These are phyloP conservation scores for Apodemia duryi DNA, from an alignment of 2,888 invertebrate genomes.

Conservation along the genomic window DNA sequence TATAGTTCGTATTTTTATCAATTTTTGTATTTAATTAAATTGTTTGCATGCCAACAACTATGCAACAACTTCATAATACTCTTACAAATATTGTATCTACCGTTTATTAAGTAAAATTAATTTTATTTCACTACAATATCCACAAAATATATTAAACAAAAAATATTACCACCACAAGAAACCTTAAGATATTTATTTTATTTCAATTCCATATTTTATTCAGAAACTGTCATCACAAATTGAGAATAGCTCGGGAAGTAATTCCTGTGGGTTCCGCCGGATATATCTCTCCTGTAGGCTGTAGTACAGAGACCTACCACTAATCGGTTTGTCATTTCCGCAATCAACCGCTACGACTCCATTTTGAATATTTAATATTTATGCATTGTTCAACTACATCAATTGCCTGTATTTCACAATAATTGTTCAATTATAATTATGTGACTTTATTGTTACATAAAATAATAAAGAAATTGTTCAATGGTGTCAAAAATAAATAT, in stretches of 20 bases:
- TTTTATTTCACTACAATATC: too few species aligned
- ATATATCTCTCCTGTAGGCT: constrained; percentile 52
- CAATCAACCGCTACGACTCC: constrained; percentile 57
- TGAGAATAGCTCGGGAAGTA: constrained; percentile 50
- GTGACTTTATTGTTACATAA: neutral
- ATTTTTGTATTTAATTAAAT: too few species aligned
- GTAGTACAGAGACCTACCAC: constrained; percentile 58
- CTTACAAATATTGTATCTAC: too few species aligned
- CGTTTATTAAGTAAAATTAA: too few species aligned
- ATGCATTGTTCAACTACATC: constrained; percentile 39
- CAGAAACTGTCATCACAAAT: neutral
- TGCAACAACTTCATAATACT: too few species aligned
- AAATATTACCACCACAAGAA: neutral
- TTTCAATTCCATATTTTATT: neutral
- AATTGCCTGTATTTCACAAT: neutral
- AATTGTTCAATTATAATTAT: neutral
- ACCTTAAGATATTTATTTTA: neutral
- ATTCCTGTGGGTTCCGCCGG: constrained; percentile 66
- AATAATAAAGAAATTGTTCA: too few species aligned
- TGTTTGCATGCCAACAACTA: too few species aligned
- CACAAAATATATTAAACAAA: too few species aligned
- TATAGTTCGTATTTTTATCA: too few species aligned
- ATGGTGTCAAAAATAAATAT: too few species aligned
- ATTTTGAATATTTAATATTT: constrained; percentile 60
- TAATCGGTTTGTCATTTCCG: constrained; percentile 76